Base-by-base conservation (phyloP, 2,888 invertebrate species). In the Chorisops tibialis region DNA sequence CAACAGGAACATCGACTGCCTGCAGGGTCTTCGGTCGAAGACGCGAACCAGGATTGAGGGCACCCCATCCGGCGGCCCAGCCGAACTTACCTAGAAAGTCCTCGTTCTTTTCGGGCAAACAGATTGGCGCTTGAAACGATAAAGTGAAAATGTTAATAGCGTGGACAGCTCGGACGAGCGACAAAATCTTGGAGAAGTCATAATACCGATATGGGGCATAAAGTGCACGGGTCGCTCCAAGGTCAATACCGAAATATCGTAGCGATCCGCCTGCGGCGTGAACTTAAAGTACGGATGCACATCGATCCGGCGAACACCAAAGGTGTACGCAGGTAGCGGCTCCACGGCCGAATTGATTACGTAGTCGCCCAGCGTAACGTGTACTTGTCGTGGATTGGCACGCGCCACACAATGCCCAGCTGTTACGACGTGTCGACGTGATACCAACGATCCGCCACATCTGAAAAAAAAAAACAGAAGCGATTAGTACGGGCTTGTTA, bases 391-490 rank as follows among this genome's bases (percentile, higher is more conserved):
- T 0, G 95, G 92, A 64, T 90, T 88, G 49, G 93, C 93, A 70
- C 93, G 87, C 54, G 95, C 94, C 22, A 95, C 95, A 76, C 95
- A 96, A 76, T 95, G 95, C 0, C 95, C 95, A 4, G 95, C 95
- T 2, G 95, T 95, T 60, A 95, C 93, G 9, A 96, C 94, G 79
- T 94, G 93, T 61, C 91, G 87, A 22, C 93, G 85, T 69, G 93
- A 94, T 69, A 95, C 91, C 66, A 95, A 80, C 1, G 94, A 94
- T 22, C 95, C 95, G 41, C 95, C 95, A 74, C 95, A 95, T 76
- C 95, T 90, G 80, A 56, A 75, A 76, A 43, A 43, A n/a, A 38
- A 51, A 41, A 3, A 61, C 24, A 6, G 14, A 18, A 41, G 18
- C 41, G 30, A 30, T 30, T 30, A 30, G 30, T 7, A 6, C 41